These are phyloP conservation scores for Callimorpha dominula DNA, from an alignment of 2,888 invertebrate genomes.

Conservation along the genomic window DNA sequence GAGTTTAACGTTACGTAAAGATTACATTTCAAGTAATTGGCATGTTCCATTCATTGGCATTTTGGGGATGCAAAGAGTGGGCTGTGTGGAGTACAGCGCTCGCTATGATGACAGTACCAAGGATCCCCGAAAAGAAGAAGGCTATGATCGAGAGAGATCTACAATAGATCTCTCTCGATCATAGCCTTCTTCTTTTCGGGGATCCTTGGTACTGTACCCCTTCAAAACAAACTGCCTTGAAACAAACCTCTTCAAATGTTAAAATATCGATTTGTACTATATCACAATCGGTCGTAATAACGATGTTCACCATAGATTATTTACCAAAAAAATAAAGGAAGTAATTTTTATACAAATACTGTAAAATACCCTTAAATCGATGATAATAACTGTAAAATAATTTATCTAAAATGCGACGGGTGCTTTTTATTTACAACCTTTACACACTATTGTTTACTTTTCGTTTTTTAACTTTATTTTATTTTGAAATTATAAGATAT, in stretches of 20 bases:
- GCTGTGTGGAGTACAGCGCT: neutral
- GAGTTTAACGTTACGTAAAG: neutral
- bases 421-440: neutral
- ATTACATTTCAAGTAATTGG: neutral
- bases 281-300: no score
- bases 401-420: neutral
- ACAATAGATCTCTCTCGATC: no score
- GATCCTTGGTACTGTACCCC: neutral
- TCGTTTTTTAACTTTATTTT: neutral
- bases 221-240: neutral
- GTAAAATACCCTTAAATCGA: neutral
- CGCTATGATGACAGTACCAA: neutral
- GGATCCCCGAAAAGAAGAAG: neutral
- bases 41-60: neutral
- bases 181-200: neutral
- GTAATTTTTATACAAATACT: no score
- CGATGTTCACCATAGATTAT: no score
- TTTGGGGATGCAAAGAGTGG: neutral
- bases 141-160: no score
- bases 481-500: neutral
- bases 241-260: neutral
- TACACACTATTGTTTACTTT: neutral
- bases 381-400: neutral
- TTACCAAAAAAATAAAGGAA: no score
- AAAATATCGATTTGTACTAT: no score